These are phyloP conservation scores for Calonectris borealis DNA, from an alignment of 2,113 vertebrate genomes.

Conservation along the genomic window DNA sequence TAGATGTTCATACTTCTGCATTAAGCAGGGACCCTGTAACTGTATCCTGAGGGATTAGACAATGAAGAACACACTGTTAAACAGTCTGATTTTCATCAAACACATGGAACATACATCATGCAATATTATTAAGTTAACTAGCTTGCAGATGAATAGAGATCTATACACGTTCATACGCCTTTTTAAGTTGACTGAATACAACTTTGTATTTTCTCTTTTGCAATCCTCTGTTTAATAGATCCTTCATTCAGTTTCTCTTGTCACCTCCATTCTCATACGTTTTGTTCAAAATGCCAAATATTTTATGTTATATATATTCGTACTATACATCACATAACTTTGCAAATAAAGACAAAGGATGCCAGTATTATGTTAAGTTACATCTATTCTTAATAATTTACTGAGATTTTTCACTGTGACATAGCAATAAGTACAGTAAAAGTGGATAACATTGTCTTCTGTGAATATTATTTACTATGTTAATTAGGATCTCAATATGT, in stretches of 20 bases:
- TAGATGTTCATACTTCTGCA: not conserved
- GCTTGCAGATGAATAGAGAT: not conserved
- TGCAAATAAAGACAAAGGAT: not conserved
- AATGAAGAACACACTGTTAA: not conserved
- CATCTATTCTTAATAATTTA: not conserved
- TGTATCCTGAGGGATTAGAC: not conserved
- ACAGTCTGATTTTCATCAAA: not conserved
- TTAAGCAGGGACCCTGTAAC: not conserved
- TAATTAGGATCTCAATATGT: not conserved
- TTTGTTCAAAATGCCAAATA: not conserved
- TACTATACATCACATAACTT: not conserved
- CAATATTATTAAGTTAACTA: not conserved
- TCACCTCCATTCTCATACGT: not conserved
- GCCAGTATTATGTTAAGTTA: not conserved
- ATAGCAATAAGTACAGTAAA: not conserved
- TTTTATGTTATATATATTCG: not conserved
- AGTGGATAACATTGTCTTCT: not conserved
- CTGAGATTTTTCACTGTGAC: not conserved
- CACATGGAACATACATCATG: accelerated
- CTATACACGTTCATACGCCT: not conserved
- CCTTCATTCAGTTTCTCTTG: not conserved
- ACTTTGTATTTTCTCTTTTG: not conserved
- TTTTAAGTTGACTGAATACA: not conserved
- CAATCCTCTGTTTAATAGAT: not conserved
- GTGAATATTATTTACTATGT: not conserved